phyloP scores from a whole-genome alignment of 2,888 invertebrate species.

The Invenusta paracnida region DNA sequence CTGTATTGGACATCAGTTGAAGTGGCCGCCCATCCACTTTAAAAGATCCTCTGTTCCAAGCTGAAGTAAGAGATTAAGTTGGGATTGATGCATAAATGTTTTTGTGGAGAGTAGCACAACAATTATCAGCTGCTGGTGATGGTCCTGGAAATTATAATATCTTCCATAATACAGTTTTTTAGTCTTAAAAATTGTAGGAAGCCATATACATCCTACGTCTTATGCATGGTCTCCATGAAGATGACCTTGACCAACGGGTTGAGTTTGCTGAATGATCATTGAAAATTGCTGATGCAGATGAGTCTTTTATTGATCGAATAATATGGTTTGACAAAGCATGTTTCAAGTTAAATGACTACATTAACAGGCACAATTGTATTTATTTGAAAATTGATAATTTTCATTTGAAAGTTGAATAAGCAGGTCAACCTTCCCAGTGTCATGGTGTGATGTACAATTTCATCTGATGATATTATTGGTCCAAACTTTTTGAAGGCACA shows the following conservation, averaged over 20 bases:
- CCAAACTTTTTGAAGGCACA: no score
- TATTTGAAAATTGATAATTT: not conserved
- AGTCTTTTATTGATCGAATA: no score
- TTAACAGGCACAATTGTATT: not conserved
- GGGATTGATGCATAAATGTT: not conserved
- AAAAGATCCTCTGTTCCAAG: not conserved
- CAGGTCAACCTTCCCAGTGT: not conserved
- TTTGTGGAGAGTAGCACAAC: not conserved
- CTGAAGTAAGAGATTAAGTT: not conserved
- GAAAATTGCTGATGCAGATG: no score
- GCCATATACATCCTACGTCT: not conserved
- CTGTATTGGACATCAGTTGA: not conserved
- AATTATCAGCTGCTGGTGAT: not conserved
- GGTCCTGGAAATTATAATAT: not conserved
- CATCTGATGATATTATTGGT: not conserved
- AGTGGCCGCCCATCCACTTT: not conserved
- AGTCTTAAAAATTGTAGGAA: not conserved
- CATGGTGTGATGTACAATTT: not conserved
- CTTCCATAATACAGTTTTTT: not conserved
- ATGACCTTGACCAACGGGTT: not conserved
- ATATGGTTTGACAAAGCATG: not conserved
- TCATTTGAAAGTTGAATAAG: not conserved
- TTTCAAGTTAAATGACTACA: not conserved
- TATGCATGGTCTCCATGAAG: not conserved
- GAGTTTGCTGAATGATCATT: not conserved